phyloP scores from a whole-genome alignment of 2,888 invertebrate species.

The Dryomyza anilis region DNA sequence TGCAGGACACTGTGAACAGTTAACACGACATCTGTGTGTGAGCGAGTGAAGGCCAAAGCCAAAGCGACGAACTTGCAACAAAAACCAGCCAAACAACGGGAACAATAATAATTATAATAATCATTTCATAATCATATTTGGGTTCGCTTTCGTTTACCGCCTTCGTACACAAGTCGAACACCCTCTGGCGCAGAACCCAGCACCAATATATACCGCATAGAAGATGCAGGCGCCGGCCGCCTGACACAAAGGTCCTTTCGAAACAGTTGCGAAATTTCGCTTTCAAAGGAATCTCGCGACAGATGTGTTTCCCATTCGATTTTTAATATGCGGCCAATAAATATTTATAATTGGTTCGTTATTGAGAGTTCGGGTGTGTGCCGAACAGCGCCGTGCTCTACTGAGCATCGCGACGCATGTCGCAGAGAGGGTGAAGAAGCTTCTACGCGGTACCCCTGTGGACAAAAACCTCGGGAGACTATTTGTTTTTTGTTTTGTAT shows the following conservation, averaged over 20 bases:
- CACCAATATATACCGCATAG: not conserved
- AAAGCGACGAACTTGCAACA: conserved; percentile 20
- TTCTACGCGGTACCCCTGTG: conserved; percentile 30
- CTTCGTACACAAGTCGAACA: conserved; percentile 34
- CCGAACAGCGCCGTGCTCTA: too few relatives aligned
- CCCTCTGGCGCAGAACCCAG: too few relatives aligned
- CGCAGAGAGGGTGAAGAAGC: conserved; percentile 26
- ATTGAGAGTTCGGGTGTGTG: conserved; percentile 36
- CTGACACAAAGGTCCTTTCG: conserved; percentile 28
- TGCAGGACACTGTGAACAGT: conserved; percentile 40
- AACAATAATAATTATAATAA: conserved; percentile 53
- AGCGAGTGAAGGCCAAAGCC: conserved; percentile 13
- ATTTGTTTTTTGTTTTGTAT: conserved; percentile 36
- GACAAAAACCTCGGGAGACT: conserved; percentile 49
- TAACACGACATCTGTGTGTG: conserved; percentile 55
- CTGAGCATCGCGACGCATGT: conserved; percentile 34
- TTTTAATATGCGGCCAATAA: conserved; percentile 62
- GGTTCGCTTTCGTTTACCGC: conserved; percentile 28
- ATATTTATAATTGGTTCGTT: conserved; percentile 60
- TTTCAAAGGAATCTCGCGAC: conserved; percentile 44
- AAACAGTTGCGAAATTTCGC: conserved; percentile 40
- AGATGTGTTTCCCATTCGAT: conserved; percentile 62
- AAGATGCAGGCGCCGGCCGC: not conserved
- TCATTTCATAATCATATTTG: conserved; percentile 58
- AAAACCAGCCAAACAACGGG: conserved; percentile 7